Conservation (phyloP, 64 coral and sea anemone genomes). For the Pocillopora verrucosa region DNA sequence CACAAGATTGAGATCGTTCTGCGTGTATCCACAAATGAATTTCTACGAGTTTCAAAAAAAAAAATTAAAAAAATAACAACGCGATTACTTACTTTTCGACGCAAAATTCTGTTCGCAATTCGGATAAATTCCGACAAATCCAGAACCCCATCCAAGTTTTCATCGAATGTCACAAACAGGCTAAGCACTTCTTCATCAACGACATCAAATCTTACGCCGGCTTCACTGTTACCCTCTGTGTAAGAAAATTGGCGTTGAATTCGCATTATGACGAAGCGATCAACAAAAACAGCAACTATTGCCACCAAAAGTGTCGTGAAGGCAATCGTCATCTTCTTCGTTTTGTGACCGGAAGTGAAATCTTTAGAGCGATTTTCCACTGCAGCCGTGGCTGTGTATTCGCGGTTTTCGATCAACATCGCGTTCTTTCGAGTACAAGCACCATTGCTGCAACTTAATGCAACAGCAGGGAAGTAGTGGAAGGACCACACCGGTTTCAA, state of each 20-base stretch:
- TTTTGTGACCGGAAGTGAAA: constrained; percentile 4
- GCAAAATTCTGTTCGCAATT: constrained; percentile 74
- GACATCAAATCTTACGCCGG: background rate
- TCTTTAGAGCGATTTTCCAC: background rate
- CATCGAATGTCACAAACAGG: constrained; percentile 84
- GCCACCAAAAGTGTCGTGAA: constrained; percentile 2
- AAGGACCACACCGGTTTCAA: background rate
- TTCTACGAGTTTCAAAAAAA: background rate
- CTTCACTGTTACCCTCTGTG: background rate
- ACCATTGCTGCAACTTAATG: background rate
- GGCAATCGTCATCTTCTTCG: background rate
- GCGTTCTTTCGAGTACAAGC: background rate
- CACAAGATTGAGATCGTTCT: too few relatives aligned
- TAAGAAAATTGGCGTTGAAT: background rate
- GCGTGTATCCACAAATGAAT: background rate
- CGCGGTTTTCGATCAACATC: background rate
- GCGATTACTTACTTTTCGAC: constrained; percentile 43
- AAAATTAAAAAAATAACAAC: background rate
- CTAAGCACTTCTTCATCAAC: constrained; percentile 56
- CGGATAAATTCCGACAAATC: constrained; percentile 76
- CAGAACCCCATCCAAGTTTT: constrained; percentile 70
- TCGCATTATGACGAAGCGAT: constrained; percentile 25
- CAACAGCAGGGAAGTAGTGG: background rate
- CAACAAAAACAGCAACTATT: constrained; percentile 6
- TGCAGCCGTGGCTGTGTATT: background rate